Percentiles rank a stretch among this genome's conserved stretches.
Conservation (phyloP, 2,113 vertebrate genomes). For the Cyanistes caeruleus region DNA sequence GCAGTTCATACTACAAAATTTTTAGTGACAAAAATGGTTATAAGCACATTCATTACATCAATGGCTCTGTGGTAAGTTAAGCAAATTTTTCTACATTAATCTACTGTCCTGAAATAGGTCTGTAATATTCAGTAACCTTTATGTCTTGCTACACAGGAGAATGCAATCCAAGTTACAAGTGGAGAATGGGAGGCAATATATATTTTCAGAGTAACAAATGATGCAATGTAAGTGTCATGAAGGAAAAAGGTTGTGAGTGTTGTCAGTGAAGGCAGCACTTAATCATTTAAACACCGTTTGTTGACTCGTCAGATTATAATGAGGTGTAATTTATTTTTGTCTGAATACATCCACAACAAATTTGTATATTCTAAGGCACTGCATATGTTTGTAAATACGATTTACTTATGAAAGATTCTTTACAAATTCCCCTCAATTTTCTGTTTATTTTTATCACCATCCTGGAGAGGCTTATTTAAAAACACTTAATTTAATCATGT, state of each 20-base stretch:
- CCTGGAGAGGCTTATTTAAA: neutral
- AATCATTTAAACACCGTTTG: neutral
- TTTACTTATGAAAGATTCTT: neutral
- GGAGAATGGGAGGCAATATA: constrained; percentile 96
- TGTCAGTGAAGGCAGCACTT: constrained; percentile 23
- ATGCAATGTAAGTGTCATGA: constrained; percentile 86
- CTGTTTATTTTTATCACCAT: neutral
- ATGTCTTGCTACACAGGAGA: constrained; percentile 79
- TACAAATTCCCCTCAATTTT: neutral
- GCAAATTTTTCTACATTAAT: constrained; percentile 34
- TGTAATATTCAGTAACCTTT: constrained; percentile 56
- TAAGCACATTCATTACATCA: constrained; percentile 93
- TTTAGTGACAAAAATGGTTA: constrained; percentile 90
- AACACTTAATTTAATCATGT: neutral
- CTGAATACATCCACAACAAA: neutral
- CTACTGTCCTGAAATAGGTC: constrained; percentile 50
- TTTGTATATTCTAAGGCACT: neutral
- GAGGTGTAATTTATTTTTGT: neutral
- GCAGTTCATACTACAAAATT: constrained; percentile 92
- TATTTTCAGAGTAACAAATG: constrained; percentile 90
- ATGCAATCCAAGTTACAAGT: constrained; percentile 86
- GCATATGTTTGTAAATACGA: neutral
- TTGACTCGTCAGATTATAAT: neutral
- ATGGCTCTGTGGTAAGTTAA: constrained; percentile 79
- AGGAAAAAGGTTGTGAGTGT: constrained; percentile 27